Evolutionary conservation across 2,797 vertebrate species (phyloP).

Genomic region (Malurus leucopterus): DNA sequence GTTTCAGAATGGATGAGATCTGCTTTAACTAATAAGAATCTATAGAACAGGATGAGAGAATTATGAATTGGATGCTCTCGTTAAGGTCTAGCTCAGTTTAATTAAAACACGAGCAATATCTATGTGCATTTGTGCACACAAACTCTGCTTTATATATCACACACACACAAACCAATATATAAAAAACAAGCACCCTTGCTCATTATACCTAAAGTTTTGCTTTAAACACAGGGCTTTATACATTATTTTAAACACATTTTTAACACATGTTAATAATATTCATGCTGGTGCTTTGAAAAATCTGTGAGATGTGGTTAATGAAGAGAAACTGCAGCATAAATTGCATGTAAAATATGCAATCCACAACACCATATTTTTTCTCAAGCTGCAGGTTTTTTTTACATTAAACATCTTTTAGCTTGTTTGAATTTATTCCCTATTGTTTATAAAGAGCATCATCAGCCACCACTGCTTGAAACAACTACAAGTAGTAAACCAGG

Average conservation of each 20-base stretch:
- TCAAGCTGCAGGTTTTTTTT: slow-evolving; percentile 52
- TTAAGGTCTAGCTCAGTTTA: slow-evolving; percentile 73
- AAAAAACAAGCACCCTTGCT: slow-evolving; percentile 37
- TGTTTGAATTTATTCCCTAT: slow-evolving; percentile 70
- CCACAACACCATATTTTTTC: slow-evolving; percentile 67
- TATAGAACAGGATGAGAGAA: slow-evolving; percentile 35
- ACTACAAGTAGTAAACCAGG: slow-evolving; percentile 58
- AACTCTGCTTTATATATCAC: slow-evolving; percentile 42
- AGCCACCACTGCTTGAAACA: slow-evolving; percentile 65
- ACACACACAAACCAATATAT: background rate
- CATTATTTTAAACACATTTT: slow-evolving; percentile 69
- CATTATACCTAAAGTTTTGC: slow-evolving; percentile 62
- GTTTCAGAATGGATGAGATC: slow-evolving; percentile 55
- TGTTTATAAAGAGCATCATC: slow-evolving; percentile 69
- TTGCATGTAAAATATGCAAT: slow-evolving; percentile 72
- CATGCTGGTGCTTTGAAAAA: slow-evolving; percentile 67
- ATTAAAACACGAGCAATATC: slow-evolving; percentile 67
- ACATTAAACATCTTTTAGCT: slow-evolving; percentile 70
- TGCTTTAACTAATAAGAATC: slow-evolving; percentile 57
- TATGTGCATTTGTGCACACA: background rate
- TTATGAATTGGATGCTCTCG: slow-evolving; percentile 64
- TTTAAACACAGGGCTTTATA: slow-evolving; percentile 61
- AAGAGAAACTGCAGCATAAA: slow-evolving; percentile 75
- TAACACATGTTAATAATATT: slow-evolving; percentile 77
- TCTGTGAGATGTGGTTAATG: slow-evolving; percentile 73